A percentile compares a stretch with the other conserved stretches of the same genome.
These are phyloP conservation scores for Onychostoma macrolepis DNA, from an alignment of 2,113 vertebrate genomes.

Conservation along the genomic window DNA sequence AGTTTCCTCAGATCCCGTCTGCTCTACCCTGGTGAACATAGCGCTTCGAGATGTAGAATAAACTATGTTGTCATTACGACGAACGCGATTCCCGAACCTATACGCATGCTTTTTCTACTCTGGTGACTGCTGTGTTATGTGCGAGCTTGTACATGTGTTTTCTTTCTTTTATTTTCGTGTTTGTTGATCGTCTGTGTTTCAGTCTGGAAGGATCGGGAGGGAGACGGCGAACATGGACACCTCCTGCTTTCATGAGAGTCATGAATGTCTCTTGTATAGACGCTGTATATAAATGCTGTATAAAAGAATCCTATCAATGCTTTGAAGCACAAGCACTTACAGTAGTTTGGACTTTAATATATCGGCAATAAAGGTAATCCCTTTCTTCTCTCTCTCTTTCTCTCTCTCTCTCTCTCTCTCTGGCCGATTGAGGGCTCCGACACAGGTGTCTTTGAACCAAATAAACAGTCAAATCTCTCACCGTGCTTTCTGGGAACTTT, in stretches of 20 bases:
- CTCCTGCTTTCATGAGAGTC: slow-evolving; percentile 75
- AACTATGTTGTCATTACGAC: slow-evolving; percentile 71
- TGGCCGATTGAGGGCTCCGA: slow-evolving; percentile 12
- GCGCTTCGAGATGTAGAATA: slow-evolving; percentile 73
- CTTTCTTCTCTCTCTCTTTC: slow-evolving; percentile 46
- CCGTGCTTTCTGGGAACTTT: slow-evolving; percentile 64
- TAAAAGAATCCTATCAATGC: slow-evolving; percentile 73
- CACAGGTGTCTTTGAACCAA: slow-evolving; percentile 59
- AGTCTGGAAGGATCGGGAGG: slow-evolving; percentile 52
- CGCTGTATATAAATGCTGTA: slow-evolving; percentile 84
- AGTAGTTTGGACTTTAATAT: slow-evolving; percentile 76
- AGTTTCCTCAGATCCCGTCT: slow-evolving; percentile 53
- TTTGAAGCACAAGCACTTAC: slow-evolving; percentile 78
- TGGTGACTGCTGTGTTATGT: slow-evolving; percentile 64
- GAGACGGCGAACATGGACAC: slow-evolving; percentile 61
- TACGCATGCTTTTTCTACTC: slow-evolving; percentile 71
- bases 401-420: slow-evolving; percentile 15
- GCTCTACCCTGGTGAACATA: slow-evolving; percentile 63
- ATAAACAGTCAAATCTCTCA: slow-evolving; percentile 75
- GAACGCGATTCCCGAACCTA: slow-evolving; percentile 72
- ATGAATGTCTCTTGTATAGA: slow-evolving; percentile 81
- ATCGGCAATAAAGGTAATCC: slow-evolving; percentile 74
- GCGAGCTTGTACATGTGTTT: slow-evolving; percentile 33
- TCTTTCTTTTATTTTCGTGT: slow-evolving; percentile 45
- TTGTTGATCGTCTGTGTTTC: slow-evolving; percentile 52